phyloP scores from a whole-genome alignment of 2,113 vertebrate genomes.

The Grammomys surdaster region DNA sequence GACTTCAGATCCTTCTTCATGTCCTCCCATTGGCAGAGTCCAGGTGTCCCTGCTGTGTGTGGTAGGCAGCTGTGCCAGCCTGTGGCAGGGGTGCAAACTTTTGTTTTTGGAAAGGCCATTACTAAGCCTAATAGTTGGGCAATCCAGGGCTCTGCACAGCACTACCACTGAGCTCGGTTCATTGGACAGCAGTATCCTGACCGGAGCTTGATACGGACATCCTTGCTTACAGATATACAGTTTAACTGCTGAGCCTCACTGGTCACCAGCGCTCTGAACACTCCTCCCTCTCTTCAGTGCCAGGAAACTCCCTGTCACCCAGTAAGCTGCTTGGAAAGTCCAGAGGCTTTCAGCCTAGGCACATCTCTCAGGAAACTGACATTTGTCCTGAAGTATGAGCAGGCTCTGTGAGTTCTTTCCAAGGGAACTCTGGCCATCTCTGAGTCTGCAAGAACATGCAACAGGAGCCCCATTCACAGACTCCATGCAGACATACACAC shows the following conservation, averaged over 20 bases:
- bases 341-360: neutral
- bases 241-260: neutral
- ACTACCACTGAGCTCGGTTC: fast-evolving
- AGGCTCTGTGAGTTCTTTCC: too few species aligned
- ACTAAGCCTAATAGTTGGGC: fast-evolving
- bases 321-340: fast-evolving
- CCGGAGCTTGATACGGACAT: neutral
- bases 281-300: fast-evolving
- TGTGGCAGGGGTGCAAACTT: fast-evolving
- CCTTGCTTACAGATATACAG: neutral
- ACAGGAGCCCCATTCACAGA: neutral
- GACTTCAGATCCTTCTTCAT: neutral
- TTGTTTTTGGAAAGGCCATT: neutral
- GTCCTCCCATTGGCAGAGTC: too few species aligned
- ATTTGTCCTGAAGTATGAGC: neutral
- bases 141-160: neutral
- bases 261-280: fast-evolving
- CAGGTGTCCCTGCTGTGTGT: too few species aligned
- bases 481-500: neutral
- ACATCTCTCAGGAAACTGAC: neutral
- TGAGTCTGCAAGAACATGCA: neutral
- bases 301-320: neutral
- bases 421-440: neutral
- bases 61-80: too few species aligned
- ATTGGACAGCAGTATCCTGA: neutral